Evolutionary conservation across 2,113 vertebrate genomes (phyloP).

Genomic region (Heterochromis multidens): DNA sequence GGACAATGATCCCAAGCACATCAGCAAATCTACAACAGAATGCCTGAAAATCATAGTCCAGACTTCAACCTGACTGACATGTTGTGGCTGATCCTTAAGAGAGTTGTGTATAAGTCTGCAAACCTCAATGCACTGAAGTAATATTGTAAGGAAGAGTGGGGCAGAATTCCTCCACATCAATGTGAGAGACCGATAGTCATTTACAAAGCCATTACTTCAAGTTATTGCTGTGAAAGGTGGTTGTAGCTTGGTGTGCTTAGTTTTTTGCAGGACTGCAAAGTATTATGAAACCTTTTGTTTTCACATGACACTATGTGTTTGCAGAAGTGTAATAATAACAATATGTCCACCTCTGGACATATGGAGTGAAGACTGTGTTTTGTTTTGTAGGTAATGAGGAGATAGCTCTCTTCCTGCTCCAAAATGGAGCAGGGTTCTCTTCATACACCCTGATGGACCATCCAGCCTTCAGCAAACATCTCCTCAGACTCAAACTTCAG

Average conservation of each 20-base stretch:
- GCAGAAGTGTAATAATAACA: neutral
- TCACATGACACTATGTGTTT: neutral
- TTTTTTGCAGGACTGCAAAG: neutral
- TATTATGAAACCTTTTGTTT: too few relatives aligned
- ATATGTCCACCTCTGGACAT: neutral
- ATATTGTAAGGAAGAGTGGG: neutral
- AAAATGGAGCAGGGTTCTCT: conserved; percentile 89
- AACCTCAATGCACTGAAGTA: neutral
- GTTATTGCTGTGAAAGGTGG: too few relatives aligned
- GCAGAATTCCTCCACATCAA: neutral
- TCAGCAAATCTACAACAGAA: neutral
- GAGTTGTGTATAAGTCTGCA: neutral
- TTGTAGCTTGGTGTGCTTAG: neutral
- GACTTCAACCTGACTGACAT: too few relatives aligned
- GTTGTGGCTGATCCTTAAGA: too few relatives aligned
- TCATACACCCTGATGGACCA: conserved; percentile 93
- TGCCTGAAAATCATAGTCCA: too few relatives aligned
- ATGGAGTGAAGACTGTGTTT: neutral
- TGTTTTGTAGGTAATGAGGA: conserved; percentile 83
- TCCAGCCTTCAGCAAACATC: conserved; percentile 79
- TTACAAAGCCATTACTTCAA: too few relatives aligned
- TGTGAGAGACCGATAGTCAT: neutral
- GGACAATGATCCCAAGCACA: neutral
- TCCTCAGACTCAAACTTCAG: conserved; percentile 82
- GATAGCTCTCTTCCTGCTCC: conserved; percentile 85